A percentile compares a stretch with the other conserved stretches of the same genome.
phyloP scores from a whole-genome alignment of 2,797 vertebrate species.

The Crax fasciolata region DNA sequence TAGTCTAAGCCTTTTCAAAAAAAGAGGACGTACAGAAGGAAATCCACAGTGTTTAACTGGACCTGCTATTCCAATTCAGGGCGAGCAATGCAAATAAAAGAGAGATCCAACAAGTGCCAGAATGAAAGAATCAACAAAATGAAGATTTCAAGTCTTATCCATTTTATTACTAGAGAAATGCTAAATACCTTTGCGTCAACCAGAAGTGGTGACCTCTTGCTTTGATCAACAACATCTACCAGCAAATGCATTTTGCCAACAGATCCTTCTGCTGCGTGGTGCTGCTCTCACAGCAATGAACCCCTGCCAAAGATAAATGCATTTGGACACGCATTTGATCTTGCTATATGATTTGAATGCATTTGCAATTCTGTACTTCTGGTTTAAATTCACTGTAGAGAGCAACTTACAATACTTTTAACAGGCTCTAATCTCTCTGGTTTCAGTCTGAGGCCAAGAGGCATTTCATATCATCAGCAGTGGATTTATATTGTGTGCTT shows the following conservation, averaged over 20 bases:
- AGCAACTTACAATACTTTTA: constrained; percentile 43
- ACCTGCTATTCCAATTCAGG: background rate
- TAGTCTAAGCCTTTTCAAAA: background rate
- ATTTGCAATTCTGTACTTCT: background rate
- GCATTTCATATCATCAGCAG: constrained; percentile 44
- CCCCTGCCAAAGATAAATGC: background rate
- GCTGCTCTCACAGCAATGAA: background rate
- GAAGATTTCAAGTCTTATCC: background rate
- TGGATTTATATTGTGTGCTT: constrained; percentile 49
- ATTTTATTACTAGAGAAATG: background rate
- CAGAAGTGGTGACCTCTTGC: background rate
- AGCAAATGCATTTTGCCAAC: background rate
- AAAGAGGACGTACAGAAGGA: background rate
- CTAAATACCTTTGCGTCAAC: background rate
- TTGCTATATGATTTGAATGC: background rate
- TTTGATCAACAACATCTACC: background rate
- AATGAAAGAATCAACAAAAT: background rate
- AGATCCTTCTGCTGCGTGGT: background rate
- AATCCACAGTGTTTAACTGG: background rate
- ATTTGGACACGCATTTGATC: background rate
- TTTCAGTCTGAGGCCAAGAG: constrained; percentile 61
- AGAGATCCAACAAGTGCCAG: background rate
- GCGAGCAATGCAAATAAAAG: fast-evolving
- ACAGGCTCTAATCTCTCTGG: constrained; percentile 60
- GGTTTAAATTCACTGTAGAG: constrained; percentile 35